Base-by-base conservation (phyloP, 2,888 invertebrate species). In the Amblyjoppa fuscipennis region DNA sequence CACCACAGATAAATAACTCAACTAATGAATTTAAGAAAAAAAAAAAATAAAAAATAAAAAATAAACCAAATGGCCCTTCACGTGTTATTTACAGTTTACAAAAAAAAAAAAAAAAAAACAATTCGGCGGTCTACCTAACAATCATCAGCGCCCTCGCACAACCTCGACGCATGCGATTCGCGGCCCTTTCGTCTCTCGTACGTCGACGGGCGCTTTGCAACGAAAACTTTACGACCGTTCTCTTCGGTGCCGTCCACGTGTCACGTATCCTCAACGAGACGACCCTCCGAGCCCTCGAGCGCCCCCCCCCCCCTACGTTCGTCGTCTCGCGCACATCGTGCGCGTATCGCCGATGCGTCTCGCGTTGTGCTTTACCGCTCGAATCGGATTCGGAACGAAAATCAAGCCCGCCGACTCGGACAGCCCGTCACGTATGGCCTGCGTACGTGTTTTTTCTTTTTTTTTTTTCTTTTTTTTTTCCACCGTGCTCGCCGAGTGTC, bases 211-310 rank as follows among this genome's bases (percentile, higher is more conserved):
- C 4, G 31, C 41, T 16, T 25, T 56, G 59, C 74, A n/a, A 20
- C 3, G 20, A 49, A 45, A 59, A 31, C 25, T 81, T 81, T 81
- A 75, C 61, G 81, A 82, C 78, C 41, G 20, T 20, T 70, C 75
- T 69, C 66, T 79, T 41, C 53, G 34, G 69, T 45, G 16, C 53
- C 25, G 64, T 11, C 41, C 9, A 41, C 45, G 45, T 45, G 13
- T 41, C 45, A 28, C 53, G 79, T 64, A 68, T 85, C 34, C 34
- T 76, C 79, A 85, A 82, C 76, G 69, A 51, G 69, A 51, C 61
- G 20, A 20, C 20, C 20, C 20, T 20, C 20, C 20, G 20, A 20
- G 20, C 20, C 20, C 20, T 20, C 20, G 20, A 20, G 20, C 20
- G 0, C 20, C 20, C 20, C 20, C 20, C 20, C 20, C 20, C 20